Conservation (phyloP, 2,888 invertebrate species). For the Drosophila borealis region DNA sequence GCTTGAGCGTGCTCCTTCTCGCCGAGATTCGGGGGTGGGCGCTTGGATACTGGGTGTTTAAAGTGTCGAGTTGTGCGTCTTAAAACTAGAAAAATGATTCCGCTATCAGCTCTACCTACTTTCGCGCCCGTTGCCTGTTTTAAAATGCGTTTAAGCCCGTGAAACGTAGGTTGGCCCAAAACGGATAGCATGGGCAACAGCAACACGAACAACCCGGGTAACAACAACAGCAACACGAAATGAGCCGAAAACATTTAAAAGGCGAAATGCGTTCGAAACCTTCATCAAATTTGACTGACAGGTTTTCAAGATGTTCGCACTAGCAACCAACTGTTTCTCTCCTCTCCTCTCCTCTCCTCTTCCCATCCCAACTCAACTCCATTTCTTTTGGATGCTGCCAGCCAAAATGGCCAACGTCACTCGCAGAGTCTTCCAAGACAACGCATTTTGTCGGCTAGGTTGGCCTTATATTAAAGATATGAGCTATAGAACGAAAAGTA, state of each 20-base stretch:
- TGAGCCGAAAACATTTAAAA: conserved; percentile 68
- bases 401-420: conserved; percentile 57
- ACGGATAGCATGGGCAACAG: conserved; percentile 35
- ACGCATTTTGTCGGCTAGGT: conserved; percentile 1
- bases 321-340: conserved; percentile 57
- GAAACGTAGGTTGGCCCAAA: conserved; percentile 57
- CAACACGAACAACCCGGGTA: conserved; percentile 19
- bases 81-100: conserved; percentile 69
- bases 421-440: background rate
- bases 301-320: conserved; percentile 84
- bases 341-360: background rate
- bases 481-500: background rate
- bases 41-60: conserved; percentile 55
- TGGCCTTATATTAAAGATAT: conserved; percentile 1
- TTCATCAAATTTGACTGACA: conserved; percentile 84
- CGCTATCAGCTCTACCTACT: conserved; percentile 51
- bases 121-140: conserved; percentile 41
- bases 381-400: conserved; percentile 45
- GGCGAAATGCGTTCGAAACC: conserved; percentile 75
- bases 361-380: conserved; percentile 48
- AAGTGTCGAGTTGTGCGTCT: conserved; percentile 77
- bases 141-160: conserved; percentile 65
- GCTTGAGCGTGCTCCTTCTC: conserved; percentile 1
- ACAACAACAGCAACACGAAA: conserved; percentile 41
- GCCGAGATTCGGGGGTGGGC: conserved; percentile 47